phyloP scores from a whole-genome alignment of 1,140 invertebrate genomes.

The Lordiphosa mommai region DNA sequence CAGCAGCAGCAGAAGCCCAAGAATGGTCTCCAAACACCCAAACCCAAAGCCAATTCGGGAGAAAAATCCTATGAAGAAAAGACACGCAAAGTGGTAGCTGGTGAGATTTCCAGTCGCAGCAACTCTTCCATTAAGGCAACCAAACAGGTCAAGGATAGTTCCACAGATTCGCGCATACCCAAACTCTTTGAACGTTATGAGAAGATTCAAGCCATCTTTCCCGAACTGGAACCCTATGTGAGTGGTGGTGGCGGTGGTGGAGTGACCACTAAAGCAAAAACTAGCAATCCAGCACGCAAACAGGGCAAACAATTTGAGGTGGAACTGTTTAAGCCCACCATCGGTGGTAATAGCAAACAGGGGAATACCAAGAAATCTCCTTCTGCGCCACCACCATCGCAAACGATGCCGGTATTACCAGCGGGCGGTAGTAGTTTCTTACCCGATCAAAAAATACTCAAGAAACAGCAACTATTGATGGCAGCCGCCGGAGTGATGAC shows the following conservation, averaged over 20 bases:
- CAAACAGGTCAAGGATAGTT: conserved; percentile 82
- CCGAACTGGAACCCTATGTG: conserved; percentile 83
- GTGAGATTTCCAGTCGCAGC: conserved; percentile 38
- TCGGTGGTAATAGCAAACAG: conserved; percentile 31
- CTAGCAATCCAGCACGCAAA: conserved; percentile 20
- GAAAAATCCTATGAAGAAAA: conserved; percentile 61
- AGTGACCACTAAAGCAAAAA: conserved; percentile 20
- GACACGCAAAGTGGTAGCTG: conserved; percentile 55
- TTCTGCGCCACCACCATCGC: conserved; percentile 51
- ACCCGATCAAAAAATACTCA: conserved; percentile 70
- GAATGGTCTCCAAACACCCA: conserved; percentile 46
- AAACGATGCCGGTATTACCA: conserved; percentile 27
- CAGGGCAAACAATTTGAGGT: conserved; percentile 63
- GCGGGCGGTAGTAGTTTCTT: conserved; percentile 64
- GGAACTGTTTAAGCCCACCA: conserved; percentile 51
- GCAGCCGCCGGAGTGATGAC: conserved; percentile 61
- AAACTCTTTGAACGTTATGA: conserved; percentile 86
- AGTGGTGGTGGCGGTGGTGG: neutral
- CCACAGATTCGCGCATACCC: conserved; percentile 81
- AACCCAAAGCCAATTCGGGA: conserved; percentile 48
- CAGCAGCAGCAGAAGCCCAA: conserved; percentile 27
- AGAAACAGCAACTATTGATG: conserved; percentile 68
- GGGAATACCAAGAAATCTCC: conserved; percentile 76
- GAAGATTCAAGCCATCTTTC: conserved; percentile 88
- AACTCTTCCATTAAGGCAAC: conserved; percentile 80